Base-by-base conservation (phyloP, 1,140 invertebrate species). In the Vanessa tameamea region DNA sequence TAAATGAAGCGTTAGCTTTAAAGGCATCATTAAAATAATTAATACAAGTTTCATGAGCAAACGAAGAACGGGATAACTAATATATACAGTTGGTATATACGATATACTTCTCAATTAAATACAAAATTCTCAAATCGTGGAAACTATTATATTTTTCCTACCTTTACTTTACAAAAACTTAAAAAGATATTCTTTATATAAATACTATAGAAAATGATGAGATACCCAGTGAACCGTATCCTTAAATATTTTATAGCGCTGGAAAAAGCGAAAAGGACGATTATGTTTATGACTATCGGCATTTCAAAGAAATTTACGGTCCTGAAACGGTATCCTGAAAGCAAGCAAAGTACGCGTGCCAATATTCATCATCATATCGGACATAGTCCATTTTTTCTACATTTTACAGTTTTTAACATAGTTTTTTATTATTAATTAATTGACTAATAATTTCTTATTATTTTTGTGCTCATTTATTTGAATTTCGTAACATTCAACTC, bases 291-390 rank as follows among this genome's bases (percentile, higher is more conserved):
- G n/a, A 43, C 43, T 15, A 15, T 8, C 12, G 43, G 64, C 14
- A 23, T 48, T 23, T n/a, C 13, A 9, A 26, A 48, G 50, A 51
- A 66, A 66, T 66, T 66, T 66, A 66, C 51, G 64, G 37, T 53
- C 48, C 31, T 37, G 64, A 66, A 66, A 66, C 15, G 64, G 0
- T 48, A 14, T 48, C 26, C 48, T 66, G 47, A 26, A 53, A 37
- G 64, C 26, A 23, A 14, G 7, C 16, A 31, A 31, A 6, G 47
- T 57, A 20, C 8, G 3, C 2, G 53, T 13, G 53, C 53, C 53
- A 57, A 57, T 16, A 57, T 23, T 20, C 53, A 57, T 57, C 20
- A 57, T 57, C 20, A 20, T 57, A 43, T 43, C 9, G 0, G 20
- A 57, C 53, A 11, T 9, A 16, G 20, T 8, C 20, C 53, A 16